Base-by-base conservation (phyloP, 92 coral and sea anemone genomes). In the Zoanthus gigantus region DNA sequence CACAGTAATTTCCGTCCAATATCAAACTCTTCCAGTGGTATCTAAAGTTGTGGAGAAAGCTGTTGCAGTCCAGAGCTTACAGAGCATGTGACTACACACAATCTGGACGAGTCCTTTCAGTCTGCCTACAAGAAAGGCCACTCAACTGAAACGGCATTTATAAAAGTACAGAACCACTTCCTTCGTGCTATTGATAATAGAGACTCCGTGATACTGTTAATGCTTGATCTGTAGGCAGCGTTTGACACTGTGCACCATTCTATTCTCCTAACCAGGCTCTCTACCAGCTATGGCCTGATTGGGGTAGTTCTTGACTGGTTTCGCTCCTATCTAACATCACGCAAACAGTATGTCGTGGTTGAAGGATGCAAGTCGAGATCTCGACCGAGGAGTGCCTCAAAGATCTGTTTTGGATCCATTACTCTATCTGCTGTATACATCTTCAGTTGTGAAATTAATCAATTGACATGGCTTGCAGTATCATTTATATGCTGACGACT, bases 261-360 rank as follows among this genome's bases (percentile, higher is more conserved):
- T 23, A 83, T 47, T 10, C 28, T 66, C 44, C 74, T 73, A 45
- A 61, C 82, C 74, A 60, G 74, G 44, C 82, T 18, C 10, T 18
- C 79, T 79, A 44, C 56, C 31, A 65, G 89, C 63, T 67, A 65
- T 90, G 78, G 61, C 65, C 32, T 84, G 8, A 83, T 29, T 75
- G 78, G 77, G 9, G 47, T 0, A 17, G 87, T 32, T 46, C 68
- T 71, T 5, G 77, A 56, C 75, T 67, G 77, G 87, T 83, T 68
- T 45, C 52, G 46, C 23, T 23, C 23, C 23, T 23, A 23, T 23
- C 23, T 23, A 23, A 23, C 23, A 23, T 23, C 23, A 0, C 23
- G 23, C 23, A 23, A 23, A 23, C 23, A 23, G 23, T 23, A 23
- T 23, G 0, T 23, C 23, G 23, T 52, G 23, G 68, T 61, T 13